These are phyloP conservation scores for Rhynchonycteris naso DNA, from an alignment of 2,797 vertebrate species.

Conservation along the genomic window DNA sequence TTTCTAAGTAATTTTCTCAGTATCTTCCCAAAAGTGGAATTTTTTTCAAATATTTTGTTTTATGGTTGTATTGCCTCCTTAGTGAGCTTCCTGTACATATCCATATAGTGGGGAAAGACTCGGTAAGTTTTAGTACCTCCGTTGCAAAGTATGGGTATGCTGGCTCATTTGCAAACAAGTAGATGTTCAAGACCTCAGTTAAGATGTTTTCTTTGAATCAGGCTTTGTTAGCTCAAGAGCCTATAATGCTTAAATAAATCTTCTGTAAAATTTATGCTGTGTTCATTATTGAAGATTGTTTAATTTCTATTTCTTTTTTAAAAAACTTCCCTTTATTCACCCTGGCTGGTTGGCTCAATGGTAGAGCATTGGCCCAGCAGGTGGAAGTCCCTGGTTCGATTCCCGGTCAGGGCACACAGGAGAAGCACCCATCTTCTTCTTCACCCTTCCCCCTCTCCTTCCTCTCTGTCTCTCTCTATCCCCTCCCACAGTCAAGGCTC, in stretches of 20 bases:
- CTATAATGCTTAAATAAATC: constrained; percentile 35
- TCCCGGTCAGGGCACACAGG: too few species aligned
- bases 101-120: background rate
- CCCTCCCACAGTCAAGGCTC: too few species aligned
- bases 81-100: constrained; percentile 10
- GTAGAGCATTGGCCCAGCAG: too few species aligned
- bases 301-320: constrained; percentile 7
- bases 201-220: constrained; percentile 54
- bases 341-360: too few species aligned
- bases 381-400: too few species aligned
- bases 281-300: constrained; percentile 26
- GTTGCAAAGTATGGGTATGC: background rate
- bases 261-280: constrained; percentile 30
- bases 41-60: constrained; percentile 37
- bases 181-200: background rate
- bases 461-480: too few species aligned
- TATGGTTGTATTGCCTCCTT: background rate
- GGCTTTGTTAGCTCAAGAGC: background rate
- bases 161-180: constrained; percentile 29
- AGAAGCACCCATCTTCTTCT: too few species aligned
- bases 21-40: background rate
- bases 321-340: constrained; percentile 30
- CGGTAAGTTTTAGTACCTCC: background rate
- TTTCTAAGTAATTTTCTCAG: constrained; percentile 37
- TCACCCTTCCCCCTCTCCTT: too few species aligned